Conservation (phyloP, 2,888 invertebrate genomes). For the Scaptomyza cyrtandrae region DNA sequence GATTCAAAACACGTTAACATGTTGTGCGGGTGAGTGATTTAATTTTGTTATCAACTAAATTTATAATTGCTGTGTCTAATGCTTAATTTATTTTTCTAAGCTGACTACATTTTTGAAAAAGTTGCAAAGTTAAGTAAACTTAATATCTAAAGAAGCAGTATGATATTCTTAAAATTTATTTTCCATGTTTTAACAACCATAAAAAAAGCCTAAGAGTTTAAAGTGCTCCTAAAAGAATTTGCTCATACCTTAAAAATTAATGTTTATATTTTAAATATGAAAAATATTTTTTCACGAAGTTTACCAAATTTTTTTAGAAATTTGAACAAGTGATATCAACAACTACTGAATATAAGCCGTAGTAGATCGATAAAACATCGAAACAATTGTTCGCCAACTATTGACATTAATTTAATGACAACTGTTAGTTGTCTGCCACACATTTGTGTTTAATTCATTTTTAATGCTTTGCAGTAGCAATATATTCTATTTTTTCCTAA, state of each 20-base stretch:
- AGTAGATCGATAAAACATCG: neutral
- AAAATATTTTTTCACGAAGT: no score
- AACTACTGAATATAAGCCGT: neutral
- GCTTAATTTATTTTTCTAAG: neutral
- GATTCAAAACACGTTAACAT: conserved; percentile 8
- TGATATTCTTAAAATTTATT: no score
- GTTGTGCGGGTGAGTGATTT: conserved; percentile 36
- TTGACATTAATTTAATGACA: neutral
- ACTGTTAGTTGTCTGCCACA: neutral
- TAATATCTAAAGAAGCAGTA: no score
- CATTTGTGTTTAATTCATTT: neutral
- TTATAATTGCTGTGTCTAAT: neutral
- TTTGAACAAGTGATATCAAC: neutral
- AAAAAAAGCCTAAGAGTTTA: no score
- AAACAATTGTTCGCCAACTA: neutral
- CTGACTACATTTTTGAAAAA: no score
- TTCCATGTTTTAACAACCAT: no score
- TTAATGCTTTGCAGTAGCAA: neutral
- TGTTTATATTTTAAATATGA: no score
- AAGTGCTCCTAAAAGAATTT: no score
- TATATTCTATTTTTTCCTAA: neutral
- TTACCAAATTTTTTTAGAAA: neutral
- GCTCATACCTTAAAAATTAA: no score
- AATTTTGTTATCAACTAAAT: neutral
- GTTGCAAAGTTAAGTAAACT: no score